Evolutionary conservation across 2,113 vertebrate genomes (phyloP).

Genomic region (Nannospalax galili): DNA sequence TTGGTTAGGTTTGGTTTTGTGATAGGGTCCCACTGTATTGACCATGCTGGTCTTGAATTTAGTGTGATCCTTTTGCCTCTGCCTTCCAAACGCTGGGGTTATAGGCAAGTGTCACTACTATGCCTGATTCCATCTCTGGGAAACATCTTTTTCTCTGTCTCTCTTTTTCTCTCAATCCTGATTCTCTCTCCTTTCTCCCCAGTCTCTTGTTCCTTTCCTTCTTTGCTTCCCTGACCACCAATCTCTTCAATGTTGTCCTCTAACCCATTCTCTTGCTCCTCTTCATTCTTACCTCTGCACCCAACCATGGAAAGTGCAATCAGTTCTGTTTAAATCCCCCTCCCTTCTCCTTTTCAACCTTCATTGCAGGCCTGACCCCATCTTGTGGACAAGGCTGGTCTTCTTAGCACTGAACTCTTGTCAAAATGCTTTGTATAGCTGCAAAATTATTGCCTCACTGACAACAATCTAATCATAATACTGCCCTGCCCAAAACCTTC

Average conservation of each 20-base stretch:
- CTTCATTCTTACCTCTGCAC: background rate
- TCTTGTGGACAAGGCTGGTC: background rate
- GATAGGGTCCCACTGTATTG: background rate
- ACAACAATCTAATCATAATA: background rate
- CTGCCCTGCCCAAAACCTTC: background rate
- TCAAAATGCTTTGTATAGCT: conserved; percentile 13
- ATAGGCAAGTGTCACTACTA: background rate
- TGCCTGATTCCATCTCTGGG: background rate
- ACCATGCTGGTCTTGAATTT: background rate
- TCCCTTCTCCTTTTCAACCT: background rate
- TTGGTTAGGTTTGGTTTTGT: no score
- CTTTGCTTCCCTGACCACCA: background rate
- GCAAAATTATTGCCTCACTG: conserved; percentile 1
- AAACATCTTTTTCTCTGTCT: no score
- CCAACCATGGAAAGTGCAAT: background rate
- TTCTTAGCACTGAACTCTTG: background rate
- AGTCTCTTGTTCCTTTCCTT: background rate
- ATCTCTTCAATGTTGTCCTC: background rate
- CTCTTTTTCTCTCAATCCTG: background rate
- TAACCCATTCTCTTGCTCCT: background rate
- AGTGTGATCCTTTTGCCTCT: background rate
- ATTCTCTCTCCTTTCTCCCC: background rate
- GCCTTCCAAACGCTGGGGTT: background rate
- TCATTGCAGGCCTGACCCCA: background rate
- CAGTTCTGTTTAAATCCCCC: background rate